These are phyloP conservation scores for Solen grandis DNA, from an alignment of 1,140 invertebrate species.

Conservation along the genomic window DNA sequence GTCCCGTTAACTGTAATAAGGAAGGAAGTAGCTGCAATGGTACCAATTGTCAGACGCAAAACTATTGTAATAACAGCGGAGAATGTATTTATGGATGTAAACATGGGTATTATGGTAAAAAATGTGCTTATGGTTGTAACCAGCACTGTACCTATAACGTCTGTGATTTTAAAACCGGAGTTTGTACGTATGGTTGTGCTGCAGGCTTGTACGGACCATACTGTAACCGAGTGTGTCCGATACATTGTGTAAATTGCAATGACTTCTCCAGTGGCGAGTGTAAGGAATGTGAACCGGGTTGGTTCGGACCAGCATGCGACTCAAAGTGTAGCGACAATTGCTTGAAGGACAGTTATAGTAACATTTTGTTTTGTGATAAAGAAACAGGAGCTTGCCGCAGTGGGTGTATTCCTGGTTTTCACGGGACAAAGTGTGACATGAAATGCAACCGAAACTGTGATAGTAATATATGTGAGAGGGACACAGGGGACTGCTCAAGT, in stretches of 20 bases:
- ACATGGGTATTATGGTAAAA: neutral
- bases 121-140: neutral
- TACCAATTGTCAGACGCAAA: no score
- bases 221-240: neutral
- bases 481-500: neutral
- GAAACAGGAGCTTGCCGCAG: neutral
- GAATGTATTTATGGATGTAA: neutral
- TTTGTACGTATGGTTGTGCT: no score
- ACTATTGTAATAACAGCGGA: neutral
- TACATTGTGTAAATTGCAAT: neutral
- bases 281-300: neutral
- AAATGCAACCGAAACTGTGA: neutral
- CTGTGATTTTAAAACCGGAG: no score
- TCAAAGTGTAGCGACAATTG: neutral
- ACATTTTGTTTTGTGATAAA: neutral
- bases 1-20: neutral
- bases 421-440: neutral
- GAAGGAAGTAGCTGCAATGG: no score
- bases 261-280: neutral
- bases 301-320: neutral
- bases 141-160: no score
- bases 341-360: neutral
- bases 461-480: neutral
- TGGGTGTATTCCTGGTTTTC: slow-evolving; percentile 5
- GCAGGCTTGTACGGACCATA: neutral